phyloP scores from a whole-genome alignment of 2,797 vertebrate species.

The Pangasius sanitwongsei region DNA sequence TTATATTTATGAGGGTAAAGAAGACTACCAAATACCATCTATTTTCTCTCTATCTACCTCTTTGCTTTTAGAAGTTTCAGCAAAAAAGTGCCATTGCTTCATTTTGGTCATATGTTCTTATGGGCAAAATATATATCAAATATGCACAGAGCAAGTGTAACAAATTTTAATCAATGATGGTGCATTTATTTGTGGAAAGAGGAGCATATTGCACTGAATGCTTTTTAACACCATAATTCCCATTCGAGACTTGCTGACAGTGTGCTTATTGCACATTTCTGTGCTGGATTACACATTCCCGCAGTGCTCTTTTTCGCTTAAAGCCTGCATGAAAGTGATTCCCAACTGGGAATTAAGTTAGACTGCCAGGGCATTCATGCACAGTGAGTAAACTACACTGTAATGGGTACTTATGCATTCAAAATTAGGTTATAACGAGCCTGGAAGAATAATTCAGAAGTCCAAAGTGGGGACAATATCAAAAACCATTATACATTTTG shows the following conservation, averaged over 20 bases:
- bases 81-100: not conserved
- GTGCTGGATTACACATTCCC: not conserved
- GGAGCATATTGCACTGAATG: slow-evolving; percentile 10
- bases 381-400: slow-evolving; percentile 1
- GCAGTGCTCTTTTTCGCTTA: slow-evolving; percentile 15
- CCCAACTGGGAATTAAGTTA: slow-evolving; percentile 6
- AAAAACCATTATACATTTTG: not conserved
- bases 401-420: not conserved
- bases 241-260: slow-evolving; percentile 27
- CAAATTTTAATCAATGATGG: not conserved
- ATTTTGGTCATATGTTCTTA: not conserved
- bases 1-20: slow-evolving; percentile 33
- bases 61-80: not conserved
- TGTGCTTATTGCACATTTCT: slow-evolving; percentile 2
- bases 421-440: not conserved
- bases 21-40: not conserved
- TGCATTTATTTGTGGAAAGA: not conserved
- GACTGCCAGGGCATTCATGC: not conserved
- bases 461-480: not conserved
- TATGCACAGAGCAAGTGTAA: not conserved
- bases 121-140: not conserved
- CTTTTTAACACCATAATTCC: not conserved
- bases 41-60: not conserved
- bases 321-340: not conserved
- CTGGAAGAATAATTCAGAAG: not conserved